Conservation (phyloP, 2,888 invertebrate species). For the Kryphioiulus occultus region DNA sequence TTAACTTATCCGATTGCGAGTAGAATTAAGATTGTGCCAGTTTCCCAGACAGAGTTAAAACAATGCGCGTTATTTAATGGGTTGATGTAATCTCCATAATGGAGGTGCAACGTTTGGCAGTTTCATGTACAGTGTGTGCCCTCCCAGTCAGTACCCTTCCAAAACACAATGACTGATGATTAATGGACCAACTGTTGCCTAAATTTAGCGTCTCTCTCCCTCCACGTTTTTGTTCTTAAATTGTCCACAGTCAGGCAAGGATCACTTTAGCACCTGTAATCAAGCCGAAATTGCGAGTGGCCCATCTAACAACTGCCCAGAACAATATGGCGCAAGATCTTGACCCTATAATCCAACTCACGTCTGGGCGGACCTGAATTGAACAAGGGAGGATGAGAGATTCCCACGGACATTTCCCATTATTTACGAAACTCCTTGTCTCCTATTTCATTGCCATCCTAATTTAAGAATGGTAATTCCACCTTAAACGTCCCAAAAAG, state of each 20-base stretch:
- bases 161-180: neutral
- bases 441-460: conserved; percentile 18
- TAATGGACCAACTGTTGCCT: conserved; percentile 32
- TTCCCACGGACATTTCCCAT: conserved; percentile 38
- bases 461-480: neutral
- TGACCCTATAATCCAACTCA: conserved; percentile 34
- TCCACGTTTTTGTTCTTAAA: neutral
- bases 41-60: neutral
- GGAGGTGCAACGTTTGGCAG: neutral
- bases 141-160: neutral
- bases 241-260: neutral
- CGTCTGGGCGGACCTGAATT: neutral
- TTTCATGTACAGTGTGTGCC: neutral
- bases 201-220: neutral
- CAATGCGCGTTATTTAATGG: neutral
- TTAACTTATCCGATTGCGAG: neutral
- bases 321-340: conserved; percentile 36
- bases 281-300: conserved; percentile 7
- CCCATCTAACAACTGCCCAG: neutral
- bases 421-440: conserved; percentile 32
- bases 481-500: conserved; percentile 24
- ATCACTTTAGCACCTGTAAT: neutral
- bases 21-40: neutral
- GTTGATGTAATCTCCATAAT: neutral
- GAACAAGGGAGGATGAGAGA: conserved; percentile 31